Conservation (phyloP, 2,888 invertebrate genomes). For the Tetranychus piercei region DNA sequence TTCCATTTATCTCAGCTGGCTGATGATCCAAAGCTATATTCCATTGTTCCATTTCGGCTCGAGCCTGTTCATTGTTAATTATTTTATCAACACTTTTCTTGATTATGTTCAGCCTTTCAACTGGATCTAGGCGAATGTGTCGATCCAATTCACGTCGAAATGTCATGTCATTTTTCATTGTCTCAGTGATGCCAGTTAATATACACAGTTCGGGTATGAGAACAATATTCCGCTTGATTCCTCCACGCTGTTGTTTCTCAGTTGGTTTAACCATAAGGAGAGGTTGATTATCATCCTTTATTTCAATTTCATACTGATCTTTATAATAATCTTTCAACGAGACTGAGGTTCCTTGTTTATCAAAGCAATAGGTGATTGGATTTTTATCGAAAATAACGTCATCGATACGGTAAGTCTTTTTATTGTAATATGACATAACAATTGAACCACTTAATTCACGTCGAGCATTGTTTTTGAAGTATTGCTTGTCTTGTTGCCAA, state of each 20-base stretch:
- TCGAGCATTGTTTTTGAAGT: constrained; percentile 29
- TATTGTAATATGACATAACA: constrained; percentile 4
- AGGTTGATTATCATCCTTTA: constrained; percentile 52
- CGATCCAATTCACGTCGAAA: constrained; percentile 19
- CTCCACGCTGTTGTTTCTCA: constrained; percentile 44
- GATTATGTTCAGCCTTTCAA: constrained; percentile 18
- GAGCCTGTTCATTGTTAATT: background rate
- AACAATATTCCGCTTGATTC: constrained; percentile 13
- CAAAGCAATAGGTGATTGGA: constrained; percentile 36
- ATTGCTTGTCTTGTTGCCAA: background rate
- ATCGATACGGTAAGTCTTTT: constrained; percentile 35
- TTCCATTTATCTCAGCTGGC: constrained; percentile 35
- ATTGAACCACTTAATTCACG: background rate
- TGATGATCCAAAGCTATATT: background rate
- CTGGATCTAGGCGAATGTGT: constrained; percentile 17
- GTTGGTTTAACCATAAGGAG: constrained; percentile 49
- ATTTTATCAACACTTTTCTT: constrained; percentile 16
- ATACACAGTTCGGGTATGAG: constrained; percentile 23
- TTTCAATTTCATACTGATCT: constrained; percentile 43
- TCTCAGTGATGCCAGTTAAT: constrained; percentile 22
- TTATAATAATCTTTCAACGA: constrained; percentile 35
- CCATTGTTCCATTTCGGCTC: constrained; percentile 7
- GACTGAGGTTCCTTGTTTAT: constrained; percentile 25
- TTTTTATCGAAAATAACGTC: constrained; percentile 35
- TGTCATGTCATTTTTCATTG: constrained; percentile 21